Evolutionary conservation across 2,797 vertebrate species (phyloP), one percentile per base, ranked within the genome.

Genomic region (Diglossa cyanea): DNA sequence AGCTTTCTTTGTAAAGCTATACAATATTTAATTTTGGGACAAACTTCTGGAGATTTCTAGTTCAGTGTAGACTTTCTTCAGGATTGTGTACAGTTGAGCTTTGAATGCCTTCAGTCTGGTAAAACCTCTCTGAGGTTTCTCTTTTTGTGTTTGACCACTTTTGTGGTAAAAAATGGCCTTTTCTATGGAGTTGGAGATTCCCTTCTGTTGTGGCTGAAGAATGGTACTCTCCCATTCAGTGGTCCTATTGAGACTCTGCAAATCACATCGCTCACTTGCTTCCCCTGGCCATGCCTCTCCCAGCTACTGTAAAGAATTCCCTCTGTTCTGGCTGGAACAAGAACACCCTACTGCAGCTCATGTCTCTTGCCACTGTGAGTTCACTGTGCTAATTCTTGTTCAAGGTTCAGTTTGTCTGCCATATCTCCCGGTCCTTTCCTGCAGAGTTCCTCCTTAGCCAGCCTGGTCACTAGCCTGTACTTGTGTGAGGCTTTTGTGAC

Each of bases 21-120:
- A 24, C 14, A 57, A 21, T 58, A 31, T 54, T 78, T 65, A 51
- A 30, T 17, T 76, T 53, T 60, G 14, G 44, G 66, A 68, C 23
- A 89, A 44, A 31, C 2, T 45, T 89, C 26, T 67, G 31, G 40
- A 67, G 44, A 9, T 63, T 76, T 87, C 37, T 83, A 14, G 16
- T 55, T 62, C 13, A 55, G 24, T 75, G 9, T 61, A 40, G 26
- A 7, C 23, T 85, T 87, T 35, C 16, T 84, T 79, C 48, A 51
- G 24, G 20, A 9, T 55, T 0, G 0, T 20, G 13, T 67, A 33
- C 18, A 39, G 15, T 19, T 73, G 8, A 25, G 9, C 42, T 93
- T 68, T 79, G 44, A 65, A 45, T 33, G 2, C 7, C 42, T 77
- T 62, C 30, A 13, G 48, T 68, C 30, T 11, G 1, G 24, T 47